Base-by-base conservation (phyloP, 2,113 vertebrate genomes). In the Caracal caracal region DNA sequence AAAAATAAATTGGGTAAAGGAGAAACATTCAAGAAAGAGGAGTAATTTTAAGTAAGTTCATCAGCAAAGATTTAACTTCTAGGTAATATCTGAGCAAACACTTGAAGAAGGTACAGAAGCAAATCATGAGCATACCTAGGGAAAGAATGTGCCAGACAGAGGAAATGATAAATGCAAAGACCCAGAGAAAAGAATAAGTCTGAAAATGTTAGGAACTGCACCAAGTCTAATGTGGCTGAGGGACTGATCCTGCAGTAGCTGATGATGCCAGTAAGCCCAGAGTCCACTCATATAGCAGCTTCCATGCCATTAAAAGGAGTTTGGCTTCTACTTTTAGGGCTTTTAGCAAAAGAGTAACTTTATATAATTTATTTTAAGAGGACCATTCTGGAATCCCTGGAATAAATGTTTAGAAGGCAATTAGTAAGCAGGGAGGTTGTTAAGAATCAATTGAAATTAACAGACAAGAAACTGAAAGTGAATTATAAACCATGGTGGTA, bases 1-100 rank as follows among this genome's bases (percentile, higher is more conserved):
- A 88, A 83, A 78, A 78, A 65, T 83, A 35, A 84, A 71, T 16
- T 40, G 33, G 1, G 10, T 70, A 63, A 83, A 40, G 13, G 37
- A 92, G 22, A 78, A 35, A 95, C 73, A 40, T 56, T 65, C 40
- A 93, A 65, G 49, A 70, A 79, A 65, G 30, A 35, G 6, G 35
- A 65, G 20, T 56, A 16, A 84, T 92, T 88, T 79, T 80, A 84
- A 37, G 75, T 40, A 61, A 5, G 1, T 6, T 89, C 16, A 59
- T 92, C 80, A 95, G 11, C 19, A 85, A 84, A 92, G 33, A 80
- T 47, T 71, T 79, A 73, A 82, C 76, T 92, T 87, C 35, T 40
- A 79, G 3, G 26, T 63, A 9, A 37, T 88, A 71, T 63, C 17
- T 83, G 78, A 78, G 24, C 51, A 88, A 65, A 92, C 24, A 85